phyloP scores from a whole-genome alignment of 35 echinoderm and acorn worm genomes.

The Ptychodera flava region DNA sequence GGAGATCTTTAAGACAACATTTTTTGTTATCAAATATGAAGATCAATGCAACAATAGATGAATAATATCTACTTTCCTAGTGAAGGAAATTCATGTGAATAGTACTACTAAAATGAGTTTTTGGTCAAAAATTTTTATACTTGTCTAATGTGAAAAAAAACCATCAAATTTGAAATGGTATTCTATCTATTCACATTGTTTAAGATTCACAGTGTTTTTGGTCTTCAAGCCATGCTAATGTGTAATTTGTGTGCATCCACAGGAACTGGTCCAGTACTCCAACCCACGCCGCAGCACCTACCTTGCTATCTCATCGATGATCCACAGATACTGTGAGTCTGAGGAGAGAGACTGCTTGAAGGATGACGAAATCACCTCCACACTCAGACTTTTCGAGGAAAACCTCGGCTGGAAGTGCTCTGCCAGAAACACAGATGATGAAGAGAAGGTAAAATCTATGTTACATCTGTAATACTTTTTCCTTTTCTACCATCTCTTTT shows the following conservation, averaged over 20 bases:
- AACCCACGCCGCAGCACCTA: conserved; percentile 8
- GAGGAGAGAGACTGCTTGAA: conserved; percentile 36
- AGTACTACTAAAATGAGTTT: background rate
- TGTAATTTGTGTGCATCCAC: too few relatives aligned
- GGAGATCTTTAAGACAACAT: too few relatives aligned
- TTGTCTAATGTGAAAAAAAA: background rate
- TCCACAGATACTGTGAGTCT: conserved; percentile 51
- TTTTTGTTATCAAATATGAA: too few relatives aligned
- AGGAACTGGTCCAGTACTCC: conserved; percentile 9
- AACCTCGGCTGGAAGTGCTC: conserved; percentile 39
- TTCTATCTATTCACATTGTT: too few relatives aligned
- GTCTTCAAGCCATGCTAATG: too few relatives aligned
- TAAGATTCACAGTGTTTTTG: too few relatives aligned
- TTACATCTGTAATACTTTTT: too few relatives aligned
- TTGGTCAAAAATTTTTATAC: background rate
- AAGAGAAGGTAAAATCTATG: conserved; percentile 22
- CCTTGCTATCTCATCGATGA: conserved; percentile 52
- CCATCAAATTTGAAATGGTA: too few relatives aligned
- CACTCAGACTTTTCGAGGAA: conserved; percentile 35
- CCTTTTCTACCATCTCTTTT: too few relatives aligned
- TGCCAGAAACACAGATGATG: background rate
- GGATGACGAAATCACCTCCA: conserved; percentile 9
- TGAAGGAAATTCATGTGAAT: background rate
- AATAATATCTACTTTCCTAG: too few relatives aligned
- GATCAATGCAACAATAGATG: too few relatives aligned